A percentile compares a stretch with the other conserved stretches of the same genome.
Evolutionary conservation across 2,113 vertebrate genomes (phyloP).

Genomic region (Fulmarus glacialis): DNA sequence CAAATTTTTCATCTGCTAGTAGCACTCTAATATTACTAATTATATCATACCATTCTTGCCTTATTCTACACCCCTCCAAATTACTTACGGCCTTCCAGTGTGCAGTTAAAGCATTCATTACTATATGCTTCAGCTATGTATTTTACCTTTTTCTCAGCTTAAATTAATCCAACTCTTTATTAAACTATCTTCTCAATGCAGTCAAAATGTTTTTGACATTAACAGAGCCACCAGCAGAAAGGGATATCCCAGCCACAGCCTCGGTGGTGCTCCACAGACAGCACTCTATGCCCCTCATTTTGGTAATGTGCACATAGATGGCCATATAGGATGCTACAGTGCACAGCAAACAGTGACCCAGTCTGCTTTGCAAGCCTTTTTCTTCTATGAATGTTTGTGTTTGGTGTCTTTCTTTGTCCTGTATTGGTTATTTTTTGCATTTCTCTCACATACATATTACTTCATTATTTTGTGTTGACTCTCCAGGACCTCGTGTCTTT

Average conservation of each 20-base stretch:
- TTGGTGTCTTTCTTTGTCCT: not conserved
- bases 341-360: not conserved
- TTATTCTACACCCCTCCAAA: not conserved
- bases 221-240: not conserved
- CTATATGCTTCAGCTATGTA: not conserved
- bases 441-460: not conserved
- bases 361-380: not conserved
- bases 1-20: not conserved
- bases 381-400: not conserved
- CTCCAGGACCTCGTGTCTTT: not conserved
- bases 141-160: not conserved
- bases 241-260: not conserved
- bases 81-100: not conserved
- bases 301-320: fast-evolving
- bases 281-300: not conserved
- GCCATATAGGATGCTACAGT: fast-evolving
- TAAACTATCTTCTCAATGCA: not conserved
- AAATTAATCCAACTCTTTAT: not conserved
- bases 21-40: not conserved
- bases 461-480: not conserved
- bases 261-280: not conserved
- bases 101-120: not conserved
- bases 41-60: not conserved
- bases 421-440: not conserved
- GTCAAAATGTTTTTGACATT: not conserved